A percentile compares a stretch with the other conserved stretches of the same genome.
Conservation (phyloP, 1,140 invertebrate genomes). For the Sinella curviseta region DNA sequence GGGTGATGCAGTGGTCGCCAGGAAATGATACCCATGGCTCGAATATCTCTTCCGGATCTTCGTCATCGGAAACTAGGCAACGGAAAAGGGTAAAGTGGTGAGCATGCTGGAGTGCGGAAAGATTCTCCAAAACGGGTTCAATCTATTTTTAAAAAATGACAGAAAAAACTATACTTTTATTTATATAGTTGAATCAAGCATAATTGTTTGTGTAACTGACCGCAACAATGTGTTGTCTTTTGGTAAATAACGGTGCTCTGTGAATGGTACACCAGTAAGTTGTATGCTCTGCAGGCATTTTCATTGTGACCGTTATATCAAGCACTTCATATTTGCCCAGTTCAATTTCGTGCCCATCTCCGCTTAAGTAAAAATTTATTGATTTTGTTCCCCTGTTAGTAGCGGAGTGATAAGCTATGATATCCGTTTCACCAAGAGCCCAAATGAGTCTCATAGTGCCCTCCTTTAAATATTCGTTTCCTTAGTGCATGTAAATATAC, state of each 20-base stretch:
- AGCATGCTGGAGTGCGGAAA: constrained; percentile 15
- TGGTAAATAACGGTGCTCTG: constrained; percentile 10
- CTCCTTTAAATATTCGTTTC: background rate
- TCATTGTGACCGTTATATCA: constrained; percentile 21
- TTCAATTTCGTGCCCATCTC: background rate
- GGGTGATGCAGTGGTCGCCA: background rate
- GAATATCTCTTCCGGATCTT: background rate
- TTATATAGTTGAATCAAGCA: background rate
- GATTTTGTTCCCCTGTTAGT: background rate
- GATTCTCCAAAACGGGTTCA: constrained; percentile 7
- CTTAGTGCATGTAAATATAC: background rate
- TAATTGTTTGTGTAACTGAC: background rate
- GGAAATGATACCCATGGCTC: background rate
- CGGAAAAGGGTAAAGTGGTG: constrained; percentile 33
- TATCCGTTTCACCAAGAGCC: too few species aligned
- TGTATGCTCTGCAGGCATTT: background rate
- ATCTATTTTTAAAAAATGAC: constrained; percentile 26
- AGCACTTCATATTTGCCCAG: background rate
- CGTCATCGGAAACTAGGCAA: constrained; percentile 5
- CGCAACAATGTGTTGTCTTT: constrained; percentile 33
- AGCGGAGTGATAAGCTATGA: background rate
- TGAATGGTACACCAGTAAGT: too few species aligned
- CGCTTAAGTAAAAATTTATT: background rate
- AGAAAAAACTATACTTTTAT: background rate
- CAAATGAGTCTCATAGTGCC: background rate